Percentiles rank a stretch among this genome's conserved stretches.
Evolutionary conservation across 2,888 invertebrate species (phyloP).

Genomic region (Himalopsyche kuldschensis): DNA sequence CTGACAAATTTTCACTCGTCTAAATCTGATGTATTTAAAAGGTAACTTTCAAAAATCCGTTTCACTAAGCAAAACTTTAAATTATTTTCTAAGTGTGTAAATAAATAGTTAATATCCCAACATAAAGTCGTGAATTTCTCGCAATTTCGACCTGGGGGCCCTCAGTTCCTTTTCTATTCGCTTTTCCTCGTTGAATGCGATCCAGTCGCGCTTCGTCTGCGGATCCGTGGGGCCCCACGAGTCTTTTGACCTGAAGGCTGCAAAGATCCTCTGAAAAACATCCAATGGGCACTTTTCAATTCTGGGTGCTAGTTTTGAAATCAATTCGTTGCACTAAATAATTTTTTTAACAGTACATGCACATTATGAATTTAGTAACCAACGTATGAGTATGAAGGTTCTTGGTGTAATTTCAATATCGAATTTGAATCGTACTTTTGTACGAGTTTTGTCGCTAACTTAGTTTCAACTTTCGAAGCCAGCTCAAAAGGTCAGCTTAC

Average conservation of each 20-base stretch:
- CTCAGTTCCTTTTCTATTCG: conserved; percentile 7
- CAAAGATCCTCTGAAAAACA: conserved; percentile 49
- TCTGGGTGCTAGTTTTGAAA: too few relatives aligned
- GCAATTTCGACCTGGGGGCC: neutral
- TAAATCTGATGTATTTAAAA: neutral
- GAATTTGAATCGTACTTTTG: too few relatives aligned
- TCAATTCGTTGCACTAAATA: too few relatives aligned
- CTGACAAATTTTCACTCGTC: neutral
- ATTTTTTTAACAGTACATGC: too few relatives aligned
- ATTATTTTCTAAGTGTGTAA: neutral
- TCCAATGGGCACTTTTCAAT: too few relatives aligned
- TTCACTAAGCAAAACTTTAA: neutral
- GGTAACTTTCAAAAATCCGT: neutral
- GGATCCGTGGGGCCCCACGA: conserved; percentile 63
- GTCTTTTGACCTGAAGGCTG: conserved; percentile 54
- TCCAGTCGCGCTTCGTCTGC: conserved; percentile 56
- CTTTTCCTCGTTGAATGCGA: conserved; percentile 48
- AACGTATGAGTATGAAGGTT: too few relatives aligned
- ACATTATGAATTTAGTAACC: too few relatives aligned
- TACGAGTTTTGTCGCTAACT: too few relatives aligned
- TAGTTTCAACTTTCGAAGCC: too few relatives aligned
- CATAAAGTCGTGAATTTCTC: conserved; percentile 13
- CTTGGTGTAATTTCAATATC: too few relatives aligned
- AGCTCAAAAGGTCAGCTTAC: too few relatives aligned
- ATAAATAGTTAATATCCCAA: conserved; percentile 29